Evolutionary conservation across 2,113 vertebrate species (phyloP).

Genomic region (Delphinus delphis): DNA sequence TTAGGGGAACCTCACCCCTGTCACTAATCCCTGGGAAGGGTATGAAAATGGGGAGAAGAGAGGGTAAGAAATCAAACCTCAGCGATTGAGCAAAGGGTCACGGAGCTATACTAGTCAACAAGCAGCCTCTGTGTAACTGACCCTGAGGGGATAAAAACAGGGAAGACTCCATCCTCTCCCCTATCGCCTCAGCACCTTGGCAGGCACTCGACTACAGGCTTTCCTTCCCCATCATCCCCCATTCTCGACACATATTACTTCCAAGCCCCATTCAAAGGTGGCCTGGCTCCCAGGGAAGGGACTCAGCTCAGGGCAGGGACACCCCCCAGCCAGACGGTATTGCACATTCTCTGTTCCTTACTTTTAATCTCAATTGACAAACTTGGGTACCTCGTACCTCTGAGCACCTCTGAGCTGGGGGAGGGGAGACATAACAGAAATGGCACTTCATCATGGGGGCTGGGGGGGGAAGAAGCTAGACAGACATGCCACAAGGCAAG

Average conservation of each 20-base stretch:
- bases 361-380: slow-evolving; percentile 75
- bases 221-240: slow-evolving; percentile 8
- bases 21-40: slow-evolving; percentile 49
- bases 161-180: slow-evolving; percentile 43
- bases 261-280: slow-evolving; percentile 51
- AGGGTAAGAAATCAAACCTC: slow-evolving; percentile 54
- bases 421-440: slow-evolving; percentile 75
- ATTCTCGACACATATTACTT: slow-evolving; percentile 31
- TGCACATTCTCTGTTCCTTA: slow-evolving; percentile 79
- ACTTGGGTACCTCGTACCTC: slow-evolving; percentile 74
- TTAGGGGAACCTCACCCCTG: slow-evolving; percentile 54
- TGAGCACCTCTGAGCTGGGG: slow-evolving; percentile 71
- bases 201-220: slow-evolving; percentile 27
- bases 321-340: slow-evolving; percentile 73
- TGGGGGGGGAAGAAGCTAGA: slow-evolving; percentile 2
- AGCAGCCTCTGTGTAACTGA: slow-evolving; percentile 64
- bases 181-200: slow-evolving; percentile 13
- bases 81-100: slow-evolving; percentile 59
- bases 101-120: slow-evolving; percentile 40
- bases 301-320: slow-evolving; percentile 62
- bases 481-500: slow-evolving; percentile 73
- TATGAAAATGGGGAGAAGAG: neutral
- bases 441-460: slow-evolving; percentile 71
- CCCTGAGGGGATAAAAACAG: slow-evolving; percentile 52
- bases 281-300: slow-evolving; percentile 64